These are phyloP conservation scores for Troides aeacus DNA, from an alignment of 2,888 invertebrate species.

Conservation along the genomic window DNA sequence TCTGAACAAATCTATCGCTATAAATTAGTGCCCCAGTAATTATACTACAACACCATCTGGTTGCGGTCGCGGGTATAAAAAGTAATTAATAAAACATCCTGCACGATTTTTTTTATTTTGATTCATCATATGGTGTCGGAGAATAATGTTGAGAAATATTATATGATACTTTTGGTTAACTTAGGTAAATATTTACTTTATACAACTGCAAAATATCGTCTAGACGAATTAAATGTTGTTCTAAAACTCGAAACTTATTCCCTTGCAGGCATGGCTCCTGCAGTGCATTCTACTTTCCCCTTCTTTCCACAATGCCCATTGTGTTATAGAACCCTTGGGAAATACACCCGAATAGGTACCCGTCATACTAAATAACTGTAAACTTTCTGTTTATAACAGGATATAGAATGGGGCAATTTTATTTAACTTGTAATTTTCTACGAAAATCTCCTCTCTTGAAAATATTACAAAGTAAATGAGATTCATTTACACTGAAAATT, in stretches of 20 bases:
- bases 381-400: not conserved
- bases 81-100: too few relatives aligned
- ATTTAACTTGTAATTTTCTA: not conserved
- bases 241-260: conserved; percentile 21
- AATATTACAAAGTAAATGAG: too few relatives aligned
- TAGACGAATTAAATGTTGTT: conserved; percentile 9
- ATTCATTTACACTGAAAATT: too few relatives aligned
- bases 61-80: too few relatives aligned
- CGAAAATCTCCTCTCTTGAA: not conserved
- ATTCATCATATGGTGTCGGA: too few relatives aligned
- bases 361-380: conserved; percentile 16
- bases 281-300: conserved; percentile 27
- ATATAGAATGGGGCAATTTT: not conserved
- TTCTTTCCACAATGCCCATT: conserved; percentile 36
- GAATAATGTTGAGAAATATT: not conserved
- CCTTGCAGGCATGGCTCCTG: conserved; percentile 27
- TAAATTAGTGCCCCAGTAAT: too few relatives aligned
- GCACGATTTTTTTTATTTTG: too few relatives aligned
- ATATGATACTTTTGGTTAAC: not conserved
- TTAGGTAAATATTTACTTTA: not conserved
- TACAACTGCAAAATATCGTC: not conserved
- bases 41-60: too few relatives aligned
- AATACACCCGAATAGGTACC: conserved; percentile 42
- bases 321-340: conserved; percentile 57
- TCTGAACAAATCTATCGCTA: too few relatives aligned